Evolutionary conservation across 1,140 invertebrate genomes (phyloP), one percentile per base, ranked within the genome.

Genomic region (Camponotus vicinus): DNA sequence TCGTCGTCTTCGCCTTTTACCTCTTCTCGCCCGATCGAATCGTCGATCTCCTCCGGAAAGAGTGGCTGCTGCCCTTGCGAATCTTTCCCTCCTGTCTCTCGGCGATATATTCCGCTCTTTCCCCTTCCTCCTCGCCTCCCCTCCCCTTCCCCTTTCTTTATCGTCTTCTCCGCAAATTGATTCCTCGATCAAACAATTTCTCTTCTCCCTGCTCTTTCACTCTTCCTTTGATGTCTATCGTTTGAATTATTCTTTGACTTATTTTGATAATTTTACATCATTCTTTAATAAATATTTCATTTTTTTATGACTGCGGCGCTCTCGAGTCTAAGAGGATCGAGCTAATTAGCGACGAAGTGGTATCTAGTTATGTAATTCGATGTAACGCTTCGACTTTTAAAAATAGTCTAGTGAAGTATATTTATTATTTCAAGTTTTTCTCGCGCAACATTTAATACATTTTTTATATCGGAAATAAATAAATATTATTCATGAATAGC

Each of bases 361-460:
- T 66, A 13, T 80, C 27, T 37, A 82, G 37, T 80, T 80, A 70
- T 57, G 67, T 18, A 61, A 82, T 82, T 71, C 4, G 40, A 71
- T 40, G 64, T 15, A 59, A 70, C 13, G 42, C 45, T 70, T 8
- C n/a, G 49, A 55, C 57, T 57, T 27, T 42, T 27, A 42, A 82
- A 42, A 82, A 42, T 13, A 34, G 15, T 42, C 37, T 18, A 52
- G n/a, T 21, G 34, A 66, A 80, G n/a, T 69, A 55, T 55, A 71
- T 18, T 52, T 32, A 37, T 42, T 15, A 37, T 42, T 15, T 42
- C 11, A 27, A 55, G 45, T 49, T 15, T 15, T 49, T 40, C 18
- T 57, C 21, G 37, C 21, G 13, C 13, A 18, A 55, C 9, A 55
- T 15, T 7, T 42, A 11, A 42, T 71, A 82, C 9, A 82, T 6